Conservation (phyloP, 2,797 vertebrate species). For the Muscicapa comitata region DNA sequence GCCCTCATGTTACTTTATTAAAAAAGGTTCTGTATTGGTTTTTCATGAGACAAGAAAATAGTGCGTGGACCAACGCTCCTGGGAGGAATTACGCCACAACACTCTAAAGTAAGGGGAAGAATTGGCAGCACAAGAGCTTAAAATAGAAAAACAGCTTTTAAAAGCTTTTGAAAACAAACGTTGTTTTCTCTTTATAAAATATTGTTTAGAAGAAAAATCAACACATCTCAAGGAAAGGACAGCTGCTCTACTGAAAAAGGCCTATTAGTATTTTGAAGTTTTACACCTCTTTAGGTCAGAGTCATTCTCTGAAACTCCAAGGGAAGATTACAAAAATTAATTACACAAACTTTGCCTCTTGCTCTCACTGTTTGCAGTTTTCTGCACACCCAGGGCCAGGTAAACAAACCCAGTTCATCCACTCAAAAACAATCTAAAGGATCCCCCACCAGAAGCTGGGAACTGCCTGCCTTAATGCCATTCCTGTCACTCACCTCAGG, state of each 20-base stretch:
- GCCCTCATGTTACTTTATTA: fast-evolving
- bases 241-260: background rate
- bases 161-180: background rate
- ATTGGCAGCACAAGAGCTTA: background rate
- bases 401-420: background rate
- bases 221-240: background rate
- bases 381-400: background rate
- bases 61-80: background rate
- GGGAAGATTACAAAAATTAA: background rate
- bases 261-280: background rate
- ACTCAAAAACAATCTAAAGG: background rate
- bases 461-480: background rate
- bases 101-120: background rate
- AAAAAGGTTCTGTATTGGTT: background rate
- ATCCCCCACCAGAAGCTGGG: background rate
- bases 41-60: background rate
- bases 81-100: fast-evolving
- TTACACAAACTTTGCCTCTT: background rate
- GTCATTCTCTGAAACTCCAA: background rate
- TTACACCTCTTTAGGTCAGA: background rate
- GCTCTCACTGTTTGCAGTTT: background rate
- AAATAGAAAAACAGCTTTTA: background rate
- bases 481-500: background rate
- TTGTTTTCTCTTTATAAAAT: background rate
- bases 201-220: background rate